These are phyloP conservation scores for Gallinago jamesoni DNA, from an alignment of 2,113 vertebrate genomes.

Conservation along the genomic window DNA sequence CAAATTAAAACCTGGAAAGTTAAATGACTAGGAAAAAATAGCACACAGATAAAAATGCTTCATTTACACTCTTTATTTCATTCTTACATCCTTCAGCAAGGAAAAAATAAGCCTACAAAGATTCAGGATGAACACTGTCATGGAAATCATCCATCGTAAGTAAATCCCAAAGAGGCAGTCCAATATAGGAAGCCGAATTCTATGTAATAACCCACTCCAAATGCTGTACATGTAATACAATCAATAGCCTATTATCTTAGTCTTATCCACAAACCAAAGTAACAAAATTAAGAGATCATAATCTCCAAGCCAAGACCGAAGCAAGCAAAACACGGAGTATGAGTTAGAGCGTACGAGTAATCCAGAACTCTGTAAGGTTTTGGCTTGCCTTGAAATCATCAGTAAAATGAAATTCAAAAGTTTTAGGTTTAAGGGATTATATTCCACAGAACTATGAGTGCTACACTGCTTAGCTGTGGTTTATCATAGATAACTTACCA, in stretches of 20 bases:
- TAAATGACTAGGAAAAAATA: background rate
- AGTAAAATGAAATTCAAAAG: background rate
- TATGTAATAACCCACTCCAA: background rate
- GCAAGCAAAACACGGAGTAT: background rate
- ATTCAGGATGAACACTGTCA: background rate
- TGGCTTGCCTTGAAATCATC: background rate
- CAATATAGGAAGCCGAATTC: background rate
- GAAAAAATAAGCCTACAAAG: background rate
- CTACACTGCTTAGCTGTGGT: background rate
- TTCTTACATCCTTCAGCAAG: background rate
- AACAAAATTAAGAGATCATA: conserved; percentile 12
- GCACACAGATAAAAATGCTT: background rate
- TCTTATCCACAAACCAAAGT: background rate
- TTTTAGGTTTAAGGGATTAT: background rate
- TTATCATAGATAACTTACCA: background rate
- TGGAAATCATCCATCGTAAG: background rate
- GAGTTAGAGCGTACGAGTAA: background rate
- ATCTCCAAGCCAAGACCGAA: background rate
- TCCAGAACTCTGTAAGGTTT: background rate
- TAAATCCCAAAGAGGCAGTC: background rate
- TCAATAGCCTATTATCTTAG: background rate
- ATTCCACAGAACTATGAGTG: background rate
- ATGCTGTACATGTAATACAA: background rate
- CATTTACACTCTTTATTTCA: background rate
- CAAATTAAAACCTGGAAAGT: background rate